These are phyloP conservation scores for Zeuzera pyrina DNA, from an alignment of 2,888 invertebrate species.

Conservation along the genomic window DNA sequence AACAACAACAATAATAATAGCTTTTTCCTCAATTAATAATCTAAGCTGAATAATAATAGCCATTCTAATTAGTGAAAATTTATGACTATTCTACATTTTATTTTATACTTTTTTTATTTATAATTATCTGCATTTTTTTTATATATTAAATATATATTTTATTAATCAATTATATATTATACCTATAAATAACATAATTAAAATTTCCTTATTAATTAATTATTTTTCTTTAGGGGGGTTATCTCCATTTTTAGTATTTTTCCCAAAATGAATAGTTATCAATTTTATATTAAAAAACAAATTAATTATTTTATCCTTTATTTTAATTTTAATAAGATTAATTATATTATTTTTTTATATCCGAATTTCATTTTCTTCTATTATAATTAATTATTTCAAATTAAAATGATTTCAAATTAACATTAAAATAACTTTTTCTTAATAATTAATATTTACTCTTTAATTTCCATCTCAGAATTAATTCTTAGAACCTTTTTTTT, in stretches of 20 bases:
- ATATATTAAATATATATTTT: constrained; percentile 58
- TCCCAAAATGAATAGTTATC: constrained; percentile 74
- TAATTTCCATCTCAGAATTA: constrained; percentile 37
- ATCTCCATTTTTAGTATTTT: constrained; percentile 75
- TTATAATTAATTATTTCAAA: constrained; percentile 62
- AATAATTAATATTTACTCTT: constrained; percentile 29
- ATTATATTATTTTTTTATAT: constrained; percentile 71
- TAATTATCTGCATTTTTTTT: constrained; percentile 57
- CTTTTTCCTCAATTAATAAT: constrained; percentile 77
- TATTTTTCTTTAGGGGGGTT: constrained; percentile 72
- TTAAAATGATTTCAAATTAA: constrained; percentile 54
- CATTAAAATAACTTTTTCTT: constrained; percentile 41
- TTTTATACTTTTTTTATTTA: constrained; percentile 58
- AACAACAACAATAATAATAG: constrained; percentile 74
- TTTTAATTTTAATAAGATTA: constrained; percentile 67
- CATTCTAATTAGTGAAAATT: constrained; percentile 53
- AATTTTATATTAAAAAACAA: constrained; percentile 60
- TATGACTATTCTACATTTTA: constrained; percentile 58
- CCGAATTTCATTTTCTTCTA: constrained; percentile 60
- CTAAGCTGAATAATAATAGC: constrained; percentile 70
- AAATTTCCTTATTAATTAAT: constrained; percentile 66
- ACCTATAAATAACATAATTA: constrained; percentile 47
- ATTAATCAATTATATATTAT: constrained; percentile 65
- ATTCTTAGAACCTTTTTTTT: constrained; percentile 47
- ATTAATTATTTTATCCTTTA: constrained; percentile 45